phyloP scores from a whole-genome alignment of 1,140 invertebrate genomes.

The Drosophila neocordata region DNA sequence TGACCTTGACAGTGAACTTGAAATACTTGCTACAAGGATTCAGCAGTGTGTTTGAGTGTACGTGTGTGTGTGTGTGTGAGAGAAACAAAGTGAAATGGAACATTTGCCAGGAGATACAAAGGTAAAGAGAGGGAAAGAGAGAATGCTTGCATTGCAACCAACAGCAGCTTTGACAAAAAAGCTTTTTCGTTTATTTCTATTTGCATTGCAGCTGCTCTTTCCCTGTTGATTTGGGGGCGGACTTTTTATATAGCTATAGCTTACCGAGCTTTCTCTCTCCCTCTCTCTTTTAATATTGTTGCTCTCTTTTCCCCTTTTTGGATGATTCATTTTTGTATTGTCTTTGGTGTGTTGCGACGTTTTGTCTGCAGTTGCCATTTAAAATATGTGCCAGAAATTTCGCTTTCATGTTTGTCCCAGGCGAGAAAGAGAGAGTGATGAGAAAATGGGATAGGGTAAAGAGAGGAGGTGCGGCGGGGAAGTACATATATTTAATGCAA shows the following conservation, averaged over 20 bases:
- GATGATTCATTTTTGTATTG: conserved; percentile 60
- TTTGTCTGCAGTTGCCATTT: conserved; percentile 63
- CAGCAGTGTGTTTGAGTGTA: conserved; percentile 2
- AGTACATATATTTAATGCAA: conserved; percentile 57
- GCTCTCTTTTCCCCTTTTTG: not conserved
- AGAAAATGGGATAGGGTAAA: not conserved
- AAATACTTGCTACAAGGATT: conserved; percentile 81
- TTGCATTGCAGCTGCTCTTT: conserved; percentile 2
- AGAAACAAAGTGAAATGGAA: conserved; percentile 33
- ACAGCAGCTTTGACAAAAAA: conserved; percentile 27
- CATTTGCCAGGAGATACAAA: not conserved
- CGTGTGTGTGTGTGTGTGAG: conserved; percentile 23
- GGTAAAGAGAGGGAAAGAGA: conserved; percentile 1
- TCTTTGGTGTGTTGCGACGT: conserved; percentile 46
- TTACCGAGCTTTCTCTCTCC: conserved; percentile 3
- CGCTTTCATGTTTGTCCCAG: conserved; percentile 71
- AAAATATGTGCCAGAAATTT: conserved; percentile 79
- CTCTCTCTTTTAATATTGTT: not conserved
- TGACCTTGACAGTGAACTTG: conserved; percentile 83
- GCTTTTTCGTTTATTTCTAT: conserved; percentile 15
- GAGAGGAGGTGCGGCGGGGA: not conserved
- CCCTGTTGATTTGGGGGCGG: not conserved
- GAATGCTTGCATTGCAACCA: conserved; percentile 13
- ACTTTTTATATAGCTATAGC: not conserved
- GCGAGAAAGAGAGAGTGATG: conserved; percentile 20